Base-by-base conservation (phyloP, 2,888 invertebrate genomes). In the Vandiemenella viatica region DNA sequence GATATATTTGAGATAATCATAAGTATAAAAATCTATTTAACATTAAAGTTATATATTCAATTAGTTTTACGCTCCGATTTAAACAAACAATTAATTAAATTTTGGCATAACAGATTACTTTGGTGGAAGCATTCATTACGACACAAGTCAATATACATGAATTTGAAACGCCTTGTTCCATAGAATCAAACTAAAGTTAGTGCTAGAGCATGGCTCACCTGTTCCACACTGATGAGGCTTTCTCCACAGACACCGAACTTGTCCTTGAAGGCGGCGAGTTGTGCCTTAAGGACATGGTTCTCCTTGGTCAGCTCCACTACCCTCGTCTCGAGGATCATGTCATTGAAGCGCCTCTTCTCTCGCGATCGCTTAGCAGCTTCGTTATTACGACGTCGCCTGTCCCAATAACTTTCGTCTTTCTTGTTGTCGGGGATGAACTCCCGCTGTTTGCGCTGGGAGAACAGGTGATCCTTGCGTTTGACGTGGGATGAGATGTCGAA, bases 401-500 rank as follows among this genome's bases (percentile, higher is more conserved):
- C 93, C 97, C 97, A 96, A 68, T 96, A 96, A 62, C 87, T 89
- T 60, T 93, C 91, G 62, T 96, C 95, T 65, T 96, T 96, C 66
- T 92, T 92, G 68, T 80, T 88, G 65, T 95, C 95, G 0, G 95
- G 95, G 55, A 93, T 95, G 67, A 96, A 95, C 66, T 95, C 93
- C 13, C 96, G 75, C 63, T 93, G 93, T 64, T 95, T 95, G 60
- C 93, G 78, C 61, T 88, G 86, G 1, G 86, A 85, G 67, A 89
- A 87, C 61, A 88, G 74, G n/a, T n/a, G n/a, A 56, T 89, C 89
- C 62, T 89, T 89, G 22, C 52, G 50, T 45, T 41, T 77, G 48
- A 65, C 50, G 52, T 70, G 65, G 3, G 65, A 61, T 37, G 62
- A 60, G 63, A 73, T 71, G 56, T 73, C 76, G 65, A 70, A 81